Evolutionary conservation across 2,888 invertebrate genomes (phyloP).

Genomic region (Papilio demoleus): DNA sequence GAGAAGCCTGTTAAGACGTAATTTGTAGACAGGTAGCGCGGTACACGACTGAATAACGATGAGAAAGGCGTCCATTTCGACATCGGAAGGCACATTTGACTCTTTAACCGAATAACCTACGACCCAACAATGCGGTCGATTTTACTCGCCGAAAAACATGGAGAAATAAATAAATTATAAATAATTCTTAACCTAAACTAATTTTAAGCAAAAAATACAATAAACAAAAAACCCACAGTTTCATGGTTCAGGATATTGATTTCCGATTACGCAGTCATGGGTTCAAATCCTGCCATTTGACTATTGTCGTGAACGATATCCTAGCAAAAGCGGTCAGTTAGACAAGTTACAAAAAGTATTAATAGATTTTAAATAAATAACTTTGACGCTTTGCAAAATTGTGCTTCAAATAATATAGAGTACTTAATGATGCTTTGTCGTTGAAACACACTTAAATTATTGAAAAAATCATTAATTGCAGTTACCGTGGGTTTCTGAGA

Average conservation of each 20-base stretch:
- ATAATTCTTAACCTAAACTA: too few relatives aligned
- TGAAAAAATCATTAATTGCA: too few relatives aligned
- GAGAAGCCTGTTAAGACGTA: constrained; percentile 14
- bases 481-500: too few relatives aligned
- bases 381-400: not conserved
- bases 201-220: too few relatives aligned
- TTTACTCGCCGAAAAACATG: not conserved
- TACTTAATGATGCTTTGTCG: not conserved
- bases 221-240: too few relatives aligned
- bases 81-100: constrained; percentile 30
- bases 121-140: constrained; percentile 25
- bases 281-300: too few relatives aligned
- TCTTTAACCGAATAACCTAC: constrained; percentile 35
- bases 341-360: too few relatives aligned
- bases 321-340: too few relatives aligned
- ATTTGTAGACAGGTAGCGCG: constrained; percentile 25
- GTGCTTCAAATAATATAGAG: not conserved
- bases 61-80: constrained; percentile 27
- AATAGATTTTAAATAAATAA: too few relatives aligned
- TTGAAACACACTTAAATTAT: not conserved
- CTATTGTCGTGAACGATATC: too few relatives aligned
- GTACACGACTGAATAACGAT: constrained; percentile 12
- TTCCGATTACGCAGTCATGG: too few relatives aligned
- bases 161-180: not conserved
- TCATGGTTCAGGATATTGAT: too few relatives aligned